Evolutionary conservation across 2,113 vertebrate species (phyloP), one percentile per base, ranked within the genome.

Genomic region (Xyrauchen texanus): DNA sequence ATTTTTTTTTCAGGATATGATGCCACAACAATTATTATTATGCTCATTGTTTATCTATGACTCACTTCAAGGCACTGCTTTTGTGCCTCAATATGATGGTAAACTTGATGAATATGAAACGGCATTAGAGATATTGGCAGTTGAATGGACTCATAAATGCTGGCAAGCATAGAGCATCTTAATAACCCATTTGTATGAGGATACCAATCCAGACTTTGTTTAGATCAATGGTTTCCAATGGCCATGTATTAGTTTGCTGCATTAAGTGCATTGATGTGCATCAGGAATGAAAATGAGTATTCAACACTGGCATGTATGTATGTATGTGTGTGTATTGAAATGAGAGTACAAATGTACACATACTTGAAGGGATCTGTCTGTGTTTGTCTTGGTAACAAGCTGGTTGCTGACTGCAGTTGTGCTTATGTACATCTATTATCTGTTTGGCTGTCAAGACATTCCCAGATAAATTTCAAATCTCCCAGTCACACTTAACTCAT

Each of bases 131-230:
- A 46, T 11, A 49, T 75, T 10, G 49, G 57, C 72, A 64, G 68
- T 65, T 66, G 71, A 79, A 84, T 76, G 51, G 66, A 15, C 70
- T 69, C 53, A 47, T 49, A 79, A 76, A 71, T 69, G 70, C 67
- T 74, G 76, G 69, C 68, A 60, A 69, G 78, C 75, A 81, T 62
- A 77, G 46, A 69, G 55, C 15, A 76, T 77, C 51, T 77, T 72
- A 83, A 82, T 80, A 80, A 81, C 67, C 45, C 55, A 51, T 81
- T 71, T 60, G 61, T 73, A 61, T 69, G 46, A 63, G 34, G 64
- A 16, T 55, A 53, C 57, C 68, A 73, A 71, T 63, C 65, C 78
- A 47, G 61, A 52, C 15, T 45, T 42, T 83, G 69, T 68, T 73
- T 62, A 49, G 21, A 51, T 66, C 49, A n/a, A 45, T 78, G 51